Base-by-base conservation (phyloP, 2,888 invertebrate genomes). In the Chironomus riparius region DNA sequence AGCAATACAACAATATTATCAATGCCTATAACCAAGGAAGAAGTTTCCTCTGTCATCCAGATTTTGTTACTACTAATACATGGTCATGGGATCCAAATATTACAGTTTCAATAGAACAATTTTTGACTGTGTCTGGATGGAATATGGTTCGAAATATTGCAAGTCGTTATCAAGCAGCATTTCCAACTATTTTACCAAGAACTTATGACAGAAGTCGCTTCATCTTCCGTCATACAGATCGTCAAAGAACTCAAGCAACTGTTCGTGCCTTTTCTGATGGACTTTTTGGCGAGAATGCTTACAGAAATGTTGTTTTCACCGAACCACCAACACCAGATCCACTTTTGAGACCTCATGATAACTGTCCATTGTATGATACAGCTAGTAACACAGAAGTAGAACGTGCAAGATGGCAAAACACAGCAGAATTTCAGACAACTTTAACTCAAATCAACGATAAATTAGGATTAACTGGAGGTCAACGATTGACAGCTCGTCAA, bases 231-330 rank as follows among this genome's bases (percentile, higher is more conserved):
- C 87, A 87, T 79, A 87, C 87, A 0, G 85, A 87, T 68, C 87
- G 86, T 68, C 85, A 86, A 78, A 84, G 87, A n/a, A 88, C 88
- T 0, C 85, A 83, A 62, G 86, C 87, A 24, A 89, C 89, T 68
- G 89, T 89, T 81, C 85, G 86, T 62, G 88, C 90, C 0, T 92
- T 90, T 80, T 86, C 88, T 13, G 88, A 89, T 79, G 91, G 91
- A 0, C 79, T 92, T 21, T 91, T 92, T 79, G 87, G 87, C 0
- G 82, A 84, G 0, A 85, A 86, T 47, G 85, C 86, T 0, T 86
- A 85, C 68, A 81, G 80, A 24, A 61, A 77, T 21, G 79, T 82
- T 0, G 83, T 85, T 0, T 82, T 82, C 15, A 83, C 85, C 0
- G 82, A 83, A 77, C 79, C 86, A 87, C 71, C 88, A 88, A 74